Conservation (phyloP, 2,888 invertebrate genomes). For the Pristionchus fissidentatus region DNA sequence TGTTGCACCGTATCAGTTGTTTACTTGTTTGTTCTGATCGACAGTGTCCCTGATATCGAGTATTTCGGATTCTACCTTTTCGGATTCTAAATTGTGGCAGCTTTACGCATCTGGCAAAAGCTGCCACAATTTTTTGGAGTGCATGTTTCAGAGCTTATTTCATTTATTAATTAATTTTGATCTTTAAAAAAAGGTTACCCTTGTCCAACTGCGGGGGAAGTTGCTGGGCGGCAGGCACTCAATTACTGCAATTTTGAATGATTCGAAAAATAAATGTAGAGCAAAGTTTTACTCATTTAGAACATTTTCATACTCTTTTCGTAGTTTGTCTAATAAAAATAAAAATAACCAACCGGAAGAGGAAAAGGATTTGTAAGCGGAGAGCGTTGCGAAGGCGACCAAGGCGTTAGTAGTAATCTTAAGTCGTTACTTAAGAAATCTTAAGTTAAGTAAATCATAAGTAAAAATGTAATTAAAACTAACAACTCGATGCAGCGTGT, state of each 20-base stretch:
- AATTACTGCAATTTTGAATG: not conserved
- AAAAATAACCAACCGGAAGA: not conserved
- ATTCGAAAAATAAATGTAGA: not conserved
- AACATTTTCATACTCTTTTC: not conserved
- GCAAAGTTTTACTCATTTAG: not conserved
- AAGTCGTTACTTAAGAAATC: not conserved
- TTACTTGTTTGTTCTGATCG: not conserved
- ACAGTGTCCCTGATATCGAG: not conserved
- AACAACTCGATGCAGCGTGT: slow-evolving; percentile 30
- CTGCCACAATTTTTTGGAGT: not conserved
- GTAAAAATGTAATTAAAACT: not conserved
- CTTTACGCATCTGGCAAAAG: not conserved
- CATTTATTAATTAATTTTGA: not conserved
- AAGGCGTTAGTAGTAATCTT: slow-evolving; percentile 30
- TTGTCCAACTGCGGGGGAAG: slow-evolving; percentile 7
- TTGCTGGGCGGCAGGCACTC: slow-evolving; percentile 37
- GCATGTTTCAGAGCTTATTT: not conserved
- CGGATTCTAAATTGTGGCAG: too few species aligned
- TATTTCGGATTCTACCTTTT: too few species aligned
- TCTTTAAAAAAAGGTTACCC: not conserved
- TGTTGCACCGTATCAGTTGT: too few species aligned
- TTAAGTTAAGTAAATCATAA: not conserved
- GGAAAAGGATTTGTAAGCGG: slow-evolving; percentile 40
- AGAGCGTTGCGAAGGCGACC: slow-evolving; percentile 10
- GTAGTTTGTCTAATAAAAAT: not conserved